Evolutionary conservation across 2,797 vertebrate species (phyloP).

Genomic region (Tenualosa thibaudeaui): DNA sequence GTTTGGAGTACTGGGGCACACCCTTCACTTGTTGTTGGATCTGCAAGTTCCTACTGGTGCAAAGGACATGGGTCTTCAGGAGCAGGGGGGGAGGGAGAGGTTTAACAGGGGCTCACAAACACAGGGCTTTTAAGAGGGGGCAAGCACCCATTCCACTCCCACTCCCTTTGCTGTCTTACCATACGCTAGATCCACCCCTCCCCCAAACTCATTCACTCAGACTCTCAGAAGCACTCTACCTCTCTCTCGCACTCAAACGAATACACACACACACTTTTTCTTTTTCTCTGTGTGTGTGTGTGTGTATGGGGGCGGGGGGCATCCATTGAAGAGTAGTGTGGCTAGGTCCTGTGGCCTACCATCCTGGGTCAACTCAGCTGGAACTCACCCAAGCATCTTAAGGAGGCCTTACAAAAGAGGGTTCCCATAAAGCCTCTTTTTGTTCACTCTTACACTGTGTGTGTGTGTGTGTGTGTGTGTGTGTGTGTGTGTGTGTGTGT

Average conservation of each 20-base stretch:
- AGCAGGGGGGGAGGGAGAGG: constrained; percentile 35
- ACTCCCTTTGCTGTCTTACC: constrained; percentile 21
- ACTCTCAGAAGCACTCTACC: constrained; percentile 8
- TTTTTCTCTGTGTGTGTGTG: constrained; percentile 39
- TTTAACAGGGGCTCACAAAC: constrained; percentile 31
- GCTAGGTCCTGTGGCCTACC: constrained; percentile 69
- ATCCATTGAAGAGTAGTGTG: constrained; percentile 45
- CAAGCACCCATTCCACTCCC: constrained; percentile 42
- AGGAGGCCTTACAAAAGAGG: constrained; percentile 72
- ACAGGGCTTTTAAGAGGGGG: constrained; percentile 47
- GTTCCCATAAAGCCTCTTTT: constrained; percentile 75
- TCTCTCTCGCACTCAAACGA: constrained; percentile 42
- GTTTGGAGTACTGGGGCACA: constrained; percentile 4
- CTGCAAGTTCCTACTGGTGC: constrained; percentile 64
- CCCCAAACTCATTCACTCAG: not conserved
- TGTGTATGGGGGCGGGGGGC: constrained; percentile 26
- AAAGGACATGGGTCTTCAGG: constrained; percentile 31
- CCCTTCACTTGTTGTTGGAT: constrained; percentile 57
- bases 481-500: constrained; percentile 29
- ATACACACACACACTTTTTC: constrained; percentile 27
- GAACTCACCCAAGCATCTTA: constrained; percentile 59
- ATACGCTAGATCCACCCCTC: not conserved
- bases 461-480: constrained; percentile 26
- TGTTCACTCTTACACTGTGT: constrained; percentile 41
- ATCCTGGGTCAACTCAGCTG: constrained; percentile 67